These are phyloP conservation scores for Chalcis sispes DNA, from an alignment of 2,888 invertebrate species.

Conservation along the genomic window DNA sequence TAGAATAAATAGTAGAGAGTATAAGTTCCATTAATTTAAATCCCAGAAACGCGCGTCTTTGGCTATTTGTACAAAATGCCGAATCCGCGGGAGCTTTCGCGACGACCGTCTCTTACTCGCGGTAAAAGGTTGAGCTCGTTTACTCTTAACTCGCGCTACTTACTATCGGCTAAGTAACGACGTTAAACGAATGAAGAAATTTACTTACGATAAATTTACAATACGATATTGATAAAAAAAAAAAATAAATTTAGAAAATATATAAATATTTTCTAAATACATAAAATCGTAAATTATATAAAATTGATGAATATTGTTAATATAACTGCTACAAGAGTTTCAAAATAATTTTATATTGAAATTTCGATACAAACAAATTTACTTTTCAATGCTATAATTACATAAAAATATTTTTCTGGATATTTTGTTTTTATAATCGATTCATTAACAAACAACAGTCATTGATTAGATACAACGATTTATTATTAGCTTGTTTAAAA, in stretches of 20 bases:
- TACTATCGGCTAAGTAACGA: neutral
- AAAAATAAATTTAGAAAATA: neutral
- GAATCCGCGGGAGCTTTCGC: neutral
- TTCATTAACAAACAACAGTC: too few relatives aligned
- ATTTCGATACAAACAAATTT: neutral
- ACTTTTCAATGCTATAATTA: too few relatives aligned
- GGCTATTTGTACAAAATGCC: neutral
- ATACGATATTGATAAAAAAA: neutral
- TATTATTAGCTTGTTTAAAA: too few relatives aligned
- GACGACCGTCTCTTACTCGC: neutral
- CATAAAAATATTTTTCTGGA: too few relatives aligned
- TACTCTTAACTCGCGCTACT: constrained; percentile 19
- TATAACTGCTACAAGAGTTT: too few relatives aligned
- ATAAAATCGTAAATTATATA: too few relatives aligned
- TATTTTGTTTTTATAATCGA: too few relatives aligned
- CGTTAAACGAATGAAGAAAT: constrained; percentile 3
- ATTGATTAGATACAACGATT: too few relatives aligned
- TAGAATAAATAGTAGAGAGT: too few relatives aligned
- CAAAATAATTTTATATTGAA: neutral
- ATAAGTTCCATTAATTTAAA: constrained; percentile 30
- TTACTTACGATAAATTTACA: constrained; percentile 8
- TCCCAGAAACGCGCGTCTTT: neutral
- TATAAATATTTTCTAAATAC: too few relatives aligned
- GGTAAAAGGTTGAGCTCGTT: constrained; percentile 12
- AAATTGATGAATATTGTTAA: too few relatives aligned